Evolutionary conservation across 2,797 vertebrate species (phyloP).

Genomic region (Notamacropus eugenii): DNA sequence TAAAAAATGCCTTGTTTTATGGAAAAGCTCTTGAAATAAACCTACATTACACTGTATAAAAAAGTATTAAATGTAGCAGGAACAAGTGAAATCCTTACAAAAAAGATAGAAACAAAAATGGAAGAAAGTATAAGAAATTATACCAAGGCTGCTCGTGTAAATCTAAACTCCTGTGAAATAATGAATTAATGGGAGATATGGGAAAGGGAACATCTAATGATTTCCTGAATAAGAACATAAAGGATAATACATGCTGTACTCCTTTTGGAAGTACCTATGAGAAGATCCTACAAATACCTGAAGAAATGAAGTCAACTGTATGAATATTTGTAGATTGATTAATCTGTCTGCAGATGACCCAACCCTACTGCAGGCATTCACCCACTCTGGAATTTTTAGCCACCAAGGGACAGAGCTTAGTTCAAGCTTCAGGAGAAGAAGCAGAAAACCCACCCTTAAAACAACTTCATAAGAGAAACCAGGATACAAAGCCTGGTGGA

Average conservation of each 20-base stretch:
- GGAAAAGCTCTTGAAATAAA: slow-evolving; percentile 15
- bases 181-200: slow-evolving; percentile 19
- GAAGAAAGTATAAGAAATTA: slow-evolving; percentile 1
- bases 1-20: slow-evolving; percentile 10
- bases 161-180: slow-evolving; percentile 25
- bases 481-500: not conserved
- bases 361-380: slow-evolving; percentile 7
- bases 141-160: not conserved
- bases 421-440: not conserved
- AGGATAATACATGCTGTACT: slow-evolving; percentile 39
- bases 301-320: slow-evolving; percentile 4
- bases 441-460: not conserved
- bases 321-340: not conserved
- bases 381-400: slow-evolving; percentile 41
- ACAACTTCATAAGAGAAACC: not conserved
- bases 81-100: slow-evolving; percentile 32
- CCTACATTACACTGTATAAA: slow-evolving; percentile 20
- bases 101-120: slow-evolving; percentile 35
- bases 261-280: slow-evolving; percentile 16
- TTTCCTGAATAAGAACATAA: not conserved
- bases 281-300: not conserved
- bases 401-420: not conserved
- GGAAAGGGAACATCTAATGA: not conserved
- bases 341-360: slow-evolving; percentile 25
- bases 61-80: slow-evolving; percentile 5